Evolutionary conservation across 2,797 vertebrate genomes (phyloP).

Genomic region (Sebastes wilsoni): DNA sequence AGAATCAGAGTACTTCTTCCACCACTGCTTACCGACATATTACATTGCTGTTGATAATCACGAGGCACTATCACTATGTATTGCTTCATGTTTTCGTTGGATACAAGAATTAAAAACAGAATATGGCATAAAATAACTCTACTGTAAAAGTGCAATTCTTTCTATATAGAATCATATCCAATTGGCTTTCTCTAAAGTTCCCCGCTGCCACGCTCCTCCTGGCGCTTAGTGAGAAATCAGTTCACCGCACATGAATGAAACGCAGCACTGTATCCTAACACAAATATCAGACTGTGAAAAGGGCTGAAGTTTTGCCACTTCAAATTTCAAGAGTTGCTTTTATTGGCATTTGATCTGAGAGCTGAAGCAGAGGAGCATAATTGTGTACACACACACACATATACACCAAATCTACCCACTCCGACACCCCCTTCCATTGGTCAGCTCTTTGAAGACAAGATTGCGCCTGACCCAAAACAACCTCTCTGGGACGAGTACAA

Average conservation of each 20-base stretch:
- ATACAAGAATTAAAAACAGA: neutral
- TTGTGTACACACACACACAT: slow-evolving; percentile 62
- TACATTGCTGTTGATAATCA: neutral
- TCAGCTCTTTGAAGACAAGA: slow-evolving; percentile 72
- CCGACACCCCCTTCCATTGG: slow-evolving; percentile 54
- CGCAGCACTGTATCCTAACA: slow-evolving; percentile 73
- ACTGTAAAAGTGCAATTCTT: slow-evolving; percentile 4
- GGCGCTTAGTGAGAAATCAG: slow-evolving; percentile 58
- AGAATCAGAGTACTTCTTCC: neutral
- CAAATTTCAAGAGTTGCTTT: slow-evolving; percentile 78
- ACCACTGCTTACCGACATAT: neutral
- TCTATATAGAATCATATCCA: slow-evolving; percentile 36
- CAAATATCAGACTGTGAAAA: slow-evolving; percentile 70
- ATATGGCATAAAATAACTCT: neutral
- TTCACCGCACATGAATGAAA: slow-evolving; percentile 72
- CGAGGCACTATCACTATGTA: neutral
- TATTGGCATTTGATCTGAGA: slow-evolving; percentile 81
- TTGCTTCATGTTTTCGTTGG: neutral
- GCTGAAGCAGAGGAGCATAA: slow-evolving; percentile 62
- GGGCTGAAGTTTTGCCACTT: slow-evolving; percentile 75
- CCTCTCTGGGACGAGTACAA: slow-evolving; percentile 49
- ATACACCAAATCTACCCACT: slow-evolving; percentile 60
- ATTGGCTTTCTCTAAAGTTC: slow-evolving; percentile 5
- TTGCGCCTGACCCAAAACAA: slow-evolving; percentile 64
- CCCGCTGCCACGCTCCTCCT: slow-evolving; percentile 57